Base-by-base conservation (phyloP, 2,888 invertebrate genomes). In the Limenitis camilla region DNA sequence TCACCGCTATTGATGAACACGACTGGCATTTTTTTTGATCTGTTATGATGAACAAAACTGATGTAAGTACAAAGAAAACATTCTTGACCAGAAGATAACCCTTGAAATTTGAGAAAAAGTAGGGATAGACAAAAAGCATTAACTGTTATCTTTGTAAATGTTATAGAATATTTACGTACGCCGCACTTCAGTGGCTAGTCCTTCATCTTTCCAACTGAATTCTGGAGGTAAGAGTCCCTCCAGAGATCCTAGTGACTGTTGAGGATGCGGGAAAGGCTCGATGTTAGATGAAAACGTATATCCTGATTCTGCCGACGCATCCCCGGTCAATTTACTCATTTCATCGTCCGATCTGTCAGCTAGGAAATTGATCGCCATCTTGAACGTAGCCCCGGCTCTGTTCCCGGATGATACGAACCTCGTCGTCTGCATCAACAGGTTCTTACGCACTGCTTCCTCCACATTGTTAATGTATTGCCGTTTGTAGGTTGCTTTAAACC, bases 1-100 rank as follows among this genome's bases (percentile, higher is more conserved):
- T 61, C 60, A 81, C 81, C 28, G 84, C 76, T 64, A 81, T 77
- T 54, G 84, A 84, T 84, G 84, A 85, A 69, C 84, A 85, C 56
- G 82, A 78, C 35, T 57, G 35, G 63, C 84, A 83, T 31, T 28
- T 33, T 6, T 50, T 49, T 11, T 68, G 70, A 58, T 85, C 83
- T 63, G 65, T 83, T 84, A 72, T n/a, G 46, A 41, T 9, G 2
- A 27, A 11, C 11, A 28, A 8, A 19, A 33, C 9, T 8, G 4
- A 33, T 9, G 33, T 33, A 33, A 9, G 8, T 8, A 7, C 9
- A 9, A 2, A 33, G 7, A 33, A 33, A 33, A 33, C 4, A 8
- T 8, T 33, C 4, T 30, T 8, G 36, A 33, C 33, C 33, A 33
- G 8, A 33, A 33, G 4, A 33, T 8, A 33, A 9, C 8, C 9